Percentiles rank a stretch among this genome's conserved stretches.
These are phyloP conservation scores for Hormiphora californensis DNA, from an alignment of 37 sponge, comb jelly and placozoan genomes.

Conservation along the genomic window DNA sequence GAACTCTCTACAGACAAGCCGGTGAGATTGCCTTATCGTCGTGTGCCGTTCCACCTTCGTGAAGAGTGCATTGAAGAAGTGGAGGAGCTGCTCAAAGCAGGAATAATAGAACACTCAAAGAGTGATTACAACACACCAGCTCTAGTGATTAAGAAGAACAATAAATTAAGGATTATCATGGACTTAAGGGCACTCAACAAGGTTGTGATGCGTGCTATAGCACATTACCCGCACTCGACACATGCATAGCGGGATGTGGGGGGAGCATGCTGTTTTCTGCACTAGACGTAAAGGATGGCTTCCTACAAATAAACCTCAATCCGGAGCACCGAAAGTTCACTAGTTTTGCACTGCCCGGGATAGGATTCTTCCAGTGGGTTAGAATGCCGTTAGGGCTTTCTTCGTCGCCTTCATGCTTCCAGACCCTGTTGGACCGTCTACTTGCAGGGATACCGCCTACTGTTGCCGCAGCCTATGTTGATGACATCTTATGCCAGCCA, in stretches of 20 bases:
- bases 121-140: slow-evolving; percentile 74
- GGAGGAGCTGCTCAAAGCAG: slow-evolving; percentile 59
- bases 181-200: slow-evolving; percentile 70
- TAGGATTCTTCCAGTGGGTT: slow-evolving; percentile 62
- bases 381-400: slow-evolving; percentile 60
- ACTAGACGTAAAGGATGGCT: slow-evolving; percentile 60
- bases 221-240: slow-evolving; percentile 66
- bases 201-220: slow-evolving; percentile 60
- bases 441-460: slow-evolving; percentile 57
- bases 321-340: slow-evolving; percentile 56
- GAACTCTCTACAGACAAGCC: slow-evolving; percentile 29
- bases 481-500: slow-evolving; percentile 58
- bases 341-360: slow-evolving; percentile 65
- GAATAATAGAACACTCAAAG: slow-evolving; percentile 63
- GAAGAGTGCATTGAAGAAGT: slow-evolving; percentile 57
- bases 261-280: slow-evolving; percentile 58
- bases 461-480: slow-evolving; percentile 58
- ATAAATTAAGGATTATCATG: slow-evolving; percentile 60
- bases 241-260: slow-evolving; percentile 60
- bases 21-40: slow-evolving; percentile 58
- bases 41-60: slow-evolving; percentile 61
- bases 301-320: slow-evolving; percentile 65
- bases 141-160: slow-evolving; percentile 59
- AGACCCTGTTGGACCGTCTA: slow-evolving; percentile 59
- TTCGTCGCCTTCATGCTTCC: slow-evolving; percentile 62